Percentiles rank a stretch among this genome's conserved stretches.
Evolutionary conservation across 2,888 invertebrate genomes (phyloP).

Genomic region (Poecilobothrus nobilitatus): DNA sequence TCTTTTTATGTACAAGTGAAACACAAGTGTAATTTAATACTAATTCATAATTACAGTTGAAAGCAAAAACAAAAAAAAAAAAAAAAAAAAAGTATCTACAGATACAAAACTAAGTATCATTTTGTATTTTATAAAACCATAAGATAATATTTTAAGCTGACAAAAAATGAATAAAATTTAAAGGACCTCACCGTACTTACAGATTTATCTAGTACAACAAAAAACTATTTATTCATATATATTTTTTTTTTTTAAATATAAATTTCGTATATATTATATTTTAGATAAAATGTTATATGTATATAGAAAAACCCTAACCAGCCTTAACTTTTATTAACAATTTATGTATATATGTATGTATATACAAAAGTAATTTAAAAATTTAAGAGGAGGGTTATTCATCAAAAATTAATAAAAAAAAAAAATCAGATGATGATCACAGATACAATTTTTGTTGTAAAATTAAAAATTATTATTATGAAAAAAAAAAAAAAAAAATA

Average conservation of each 20-base stretch:
- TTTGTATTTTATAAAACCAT: no score
- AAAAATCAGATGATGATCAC: no score
- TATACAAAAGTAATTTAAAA: not conserved
- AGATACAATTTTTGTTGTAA: no score
- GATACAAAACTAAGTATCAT: constrained; percentile 16
- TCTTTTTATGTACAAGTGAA: not conserved
- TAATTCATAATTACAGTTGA: constrained; percentile 16
- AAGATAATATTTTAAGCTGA: no score
- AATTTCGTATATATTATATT: no score
- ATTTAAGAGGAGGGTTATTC: not conserved
- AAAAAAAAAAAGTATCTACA: constrained; percentile 14
- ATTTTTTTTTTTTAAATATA: no score
- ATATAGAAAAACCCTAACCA: not conserved
- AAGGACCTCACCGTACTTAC: no score
- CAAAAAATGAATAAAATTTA: no score
- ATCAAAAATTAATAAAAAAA: no score
- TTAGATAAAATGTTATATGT: not conserved
- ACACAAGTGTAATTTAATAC: constrained; percentile 18
- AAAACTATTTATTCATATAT: not conserved
- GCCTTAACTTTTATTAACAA: not conserved
- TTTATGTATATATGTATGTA: no score
- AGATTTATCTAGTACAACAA: not conserved
- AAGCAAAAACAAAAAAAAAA: constrained; percentile 13
- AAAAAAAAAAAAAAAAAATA: no score
- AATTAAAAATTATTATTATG: no score